Conservation (phyloP, 2,797 vertebrate species). For the Trematomus bernacchii region DNA sequence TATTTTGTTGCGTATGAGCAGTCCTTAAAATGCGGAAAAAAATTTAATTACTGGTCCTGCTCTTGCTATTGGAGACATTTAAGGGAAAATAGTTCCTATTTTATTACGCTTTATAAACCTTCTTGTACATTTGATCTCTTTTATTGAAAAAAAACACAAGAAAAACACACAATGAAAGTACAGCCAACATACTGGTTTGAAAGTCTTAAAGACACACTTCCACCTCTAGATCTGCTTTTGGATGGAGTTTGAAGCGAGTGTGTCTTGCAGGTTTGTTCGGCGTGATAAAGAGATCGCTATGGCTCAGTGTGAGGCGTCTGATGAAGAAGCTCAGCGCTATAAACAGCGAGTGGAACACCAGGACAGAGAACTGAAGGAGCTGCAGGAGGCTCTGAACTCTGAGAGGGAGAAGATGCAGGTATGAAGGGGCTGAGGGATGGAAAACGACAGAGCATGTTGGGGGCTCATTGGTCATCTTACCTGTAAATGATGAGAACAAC, state of each 20-base stretch:
- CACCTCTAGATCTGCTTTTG: too few species aligned
- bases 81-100: too few species aligned
- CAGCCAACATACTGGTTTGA: too few species aligned
- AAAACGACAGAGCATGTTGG: neutral
- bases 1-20: too few species aligned
- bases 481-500: neutral
- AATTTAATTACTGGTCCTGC: too few species aligned
- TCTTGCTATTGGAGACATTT: too few species aligned
- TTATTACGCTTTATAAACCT: too few species aligned
- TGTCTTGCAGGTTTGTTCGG: slow-evolving; percentile 91
- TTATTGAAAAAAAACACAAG: too few species aligned
- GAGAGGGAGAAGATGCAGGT: slow-evolving; percentile 88
- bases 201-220: too few species aligned
- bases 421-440: neutral
- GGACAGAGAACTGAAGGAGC: slow-evolving; percentile 91
- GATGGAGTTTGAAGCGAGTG: neutral
- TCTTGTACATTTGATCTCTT: too few species aligned
- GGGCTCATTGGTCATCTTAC: neutral
- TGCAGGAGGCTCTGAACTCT: slow-evolving; percentile 90
- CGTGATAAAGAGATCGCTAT: slow-evolving; percentile 95
- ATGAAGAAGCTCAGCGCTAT: slow-evolving; percentile 92
- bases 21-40: too few species aligned
- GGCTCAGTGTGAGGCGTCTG: slow-evolving; percentile 90
- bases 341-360: slow-evolving; percentile 92
- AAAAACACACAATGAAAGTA: too few species aligned